Conservation (phyloP, 2,888 invertebrate species). For the Temnothorax unifasciatus region DNA sequence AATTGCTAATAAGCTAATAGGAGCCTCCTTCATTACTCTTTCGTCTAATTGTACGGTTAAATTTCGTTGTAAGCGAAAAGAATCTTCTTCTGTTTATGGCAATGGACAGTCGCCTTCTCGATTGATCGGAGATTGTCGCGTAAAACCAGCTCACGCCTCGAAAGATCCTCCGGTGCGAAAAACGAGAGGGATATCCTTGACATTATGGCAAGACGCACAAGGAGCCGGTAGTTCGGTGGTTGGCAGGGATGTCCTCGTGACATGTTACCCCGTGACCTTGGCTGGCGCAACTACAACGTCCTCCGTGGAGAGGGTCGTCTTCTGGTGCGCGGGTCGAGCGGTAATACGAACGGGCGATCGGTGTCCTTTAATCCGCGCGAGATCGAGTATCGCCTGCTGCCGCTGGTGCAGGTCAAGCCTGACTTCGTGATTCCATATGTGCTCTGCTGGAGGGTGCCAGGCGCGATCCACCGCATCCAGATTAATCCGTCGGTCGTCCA, state of each 20-base stretch:
- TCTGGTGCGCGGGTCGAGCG: constrained; percentile 69
- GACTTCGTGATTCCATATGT: constrained; percentile 81
- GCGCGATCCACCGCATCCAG: constrained; percentile 69
- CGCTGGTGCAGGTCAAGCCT: constrained; percentile 77
- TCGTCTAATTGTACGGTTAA: background rate
- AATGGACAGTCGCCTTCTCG: background rate
- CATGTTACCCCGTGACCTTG: constrained; percentile 84
- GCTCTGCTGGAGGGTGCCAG: constrained; percentile 80
- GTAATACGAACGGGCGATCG: constrained; percentile 63
- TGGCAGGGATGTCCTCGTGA: constrained; percentile 82
- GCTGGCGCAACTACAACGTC: constrained; percentile 81
- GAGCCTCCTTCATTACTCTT: background rate
- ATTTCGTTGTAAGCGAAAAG: background rate
- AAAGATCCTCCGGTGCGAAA: background rate
- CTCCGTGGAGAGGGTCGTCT: constrained; percentile 75
- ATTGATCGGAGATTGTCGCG: background rate
- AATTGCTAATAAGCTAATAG: constrained; percentile 21
- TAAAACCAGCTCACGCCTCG: background rate
- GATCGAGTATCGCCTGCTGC: constrained; percentile 75
- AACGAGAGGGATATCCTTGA: constrained; percentile 8
- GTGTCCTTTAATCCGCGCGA: constrained; percentile 69
- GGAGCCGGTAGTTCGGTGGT: constrained; percentile 66
- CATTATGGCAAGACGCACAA: constrained; percentile 54
- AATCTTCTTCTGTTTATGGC: background rate
- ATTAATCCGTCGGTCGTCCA: constrained; percentile 61